These are phyloP conservation scores for Percopsis omiscomaycus DNA, from an alignment of 2,797 vertebrate genomes.

Conservation along the genomic window DNA sequence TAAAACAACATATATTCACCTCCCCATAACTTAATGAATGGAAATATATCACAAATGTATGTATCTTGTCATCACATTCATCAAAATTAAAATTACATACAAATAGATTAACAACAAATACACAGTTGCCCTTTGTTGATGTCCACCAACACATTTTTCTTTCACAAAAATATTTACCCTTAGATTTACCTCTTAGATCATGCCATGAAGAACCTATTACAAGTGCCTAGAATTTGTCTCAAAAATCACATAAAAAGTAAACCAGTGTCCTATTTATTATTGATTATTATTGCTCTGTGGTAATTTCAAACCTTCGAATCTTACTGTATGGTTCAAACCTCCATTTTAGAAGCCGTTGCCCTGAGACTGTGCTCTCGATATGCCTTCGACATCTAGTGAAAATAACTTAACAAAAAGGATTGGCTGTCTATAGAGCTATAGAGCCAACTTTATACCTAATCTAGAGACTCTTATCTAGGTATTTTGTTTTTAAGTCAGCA, in stretches of 20 bases:
- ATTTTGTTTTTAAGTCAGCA: constrained; percentile 48
- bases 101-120: constrained; percentile 69
- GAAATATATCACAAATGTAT: constrained; percentile 57
- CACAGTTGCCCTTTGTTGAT: constrained; percentile 61
- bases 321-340: neutral
- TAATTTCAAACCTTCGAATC: constrained; percentile 17
- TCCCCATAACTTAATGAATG: constrained; percentile 52
- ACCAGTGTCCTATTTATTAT: constrained; percentile 17
- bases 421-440: constrained; percentile 37
- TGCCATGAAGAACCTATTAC: constrained; percentile 14
- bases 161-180: constrained; percentile 8
- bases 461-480: neutral
- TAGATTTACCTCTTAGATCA: constrained; percentile 21
- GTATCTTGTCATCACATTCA: constrained; percentile 63
- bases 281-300: constrained; percentile 40
- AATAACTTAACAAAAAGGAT: constrained; percentile 19
- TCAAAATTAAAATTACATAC: constrained; percentile 66
- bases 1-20: constrained; percentile 67
- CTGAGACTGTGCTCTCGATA: constrained; percentile 10
- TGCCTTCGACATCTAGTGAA: constrained; percentile 9
- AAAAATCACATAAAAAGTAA: constrained; percentile 37
- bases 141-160: constrained; percentile 2
- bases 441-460: constrained; percentile 15
- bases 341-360: constrained; percentile 28
- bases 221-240: constrained; percentile 34